phyloP scores from a whole-genome alignment of 1,140 invertebrate species.

The Solenopsis fugax region DNA sequence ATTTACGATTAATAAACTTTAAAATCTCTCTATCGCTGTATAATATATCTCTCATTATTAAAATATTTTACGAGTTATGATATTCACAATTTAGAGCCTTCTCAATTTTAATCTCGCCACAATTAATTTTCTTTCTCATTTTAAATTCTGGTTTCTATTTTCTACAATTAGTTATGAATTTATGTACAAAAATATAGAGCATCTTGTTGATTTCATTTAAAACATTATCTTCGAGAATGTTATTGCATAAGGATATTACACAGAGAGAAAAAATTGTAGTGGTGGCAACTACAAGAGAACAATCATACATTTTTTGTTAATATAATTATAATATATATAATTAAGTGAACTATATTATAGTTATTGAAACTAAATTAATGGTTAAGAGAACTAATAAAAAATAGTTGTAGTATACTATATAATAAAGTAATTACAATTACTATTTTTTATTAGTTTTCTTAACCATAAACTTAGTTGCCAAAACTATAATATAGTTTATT shows the following conservation, averaged over 20 bases:
- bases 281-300: too few species aligned
- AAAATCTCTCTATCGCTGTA: neutral
- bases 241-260: neutral
- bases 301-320: too few species aligned
- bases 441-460: too few species aligned
- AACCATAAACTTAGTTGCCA: too few species aligned
- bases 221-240: neutral
- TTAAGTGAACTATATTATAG: too few species aligned
- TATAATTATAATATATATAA: too few species aligned
- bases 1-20: neutral
- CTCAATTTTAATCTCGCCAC: neutral
- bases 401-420: too few species aligned
- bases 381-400: too few species aligned
- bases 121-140: constrained; percentile 6
- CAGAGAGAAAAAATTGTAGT: too few species aligned
- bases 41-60: neutral
- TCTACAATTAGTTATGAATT: neutral
- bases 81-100: neutral
- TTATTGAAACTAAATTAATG: too few species aligned
- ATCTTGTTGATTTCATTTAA: neutral
- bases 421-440: too few species aligned
- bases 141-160: neutral
- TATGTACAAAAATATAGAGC: neutral
- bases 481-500: too few species aligned
- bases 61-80: neutral